Conservation (phyloP, 2,888 invertebrate species). For the Galerucella pusilla region DNA sequence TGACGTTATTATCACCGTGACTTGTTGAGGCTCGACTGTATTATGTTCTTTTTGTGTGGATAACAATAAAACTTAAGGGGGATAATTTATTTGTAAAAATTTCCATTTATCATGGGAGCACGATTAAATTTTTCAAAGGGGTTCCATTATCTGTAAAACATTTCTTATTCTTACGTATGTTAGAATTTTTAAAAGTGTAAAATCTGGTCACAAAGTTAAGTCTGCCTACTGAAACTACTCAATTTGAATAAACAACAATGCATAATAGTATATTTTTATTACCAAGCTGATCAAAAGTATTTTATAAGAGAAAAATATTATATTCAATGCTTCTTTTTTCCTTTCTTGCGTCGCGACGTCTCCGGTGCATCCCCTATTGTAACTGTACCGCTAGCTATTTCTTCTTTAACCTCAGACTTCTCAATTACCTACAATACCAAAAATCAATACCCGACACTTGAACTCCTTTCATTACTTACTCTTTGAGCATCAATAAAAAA, state of each 20-base stretch:
- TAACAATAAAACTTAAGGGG: no score
- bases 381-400: conserved; percentile 73
- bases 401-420: conserved; percentile 69
- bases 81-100: no score
- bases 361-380: conserved; percentile 66
- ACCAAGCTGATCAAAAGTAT: background rate
- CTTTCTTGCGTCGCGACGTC: conserved; percentile 50
- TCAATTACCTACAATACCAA: conserved; percentile 61
- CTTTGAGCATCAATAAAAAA: conserved; percentile 92
- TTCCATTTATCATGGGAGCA: no score
- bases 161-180: no score
- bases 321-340: conserved; percentile 47
- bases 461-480: conserved; percentile 46
- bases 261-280: background rate
- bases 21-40: no score
- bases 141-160: no score
- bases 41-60: no score
- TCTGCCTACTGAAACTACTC: background rate
- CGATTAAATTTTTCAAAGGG: no score
- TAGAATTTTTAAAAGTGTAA: no score
- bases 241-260: background rate
- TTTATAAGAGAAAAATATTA: conserved; percentile 5
- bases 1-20: no score
- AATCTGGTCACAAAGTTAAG: background rate
- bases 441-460: no score